phyloP scores from a whole-genome alignment of 2,888 invertebrate genomes.

The Limnephilus rhombicus region DNA sequence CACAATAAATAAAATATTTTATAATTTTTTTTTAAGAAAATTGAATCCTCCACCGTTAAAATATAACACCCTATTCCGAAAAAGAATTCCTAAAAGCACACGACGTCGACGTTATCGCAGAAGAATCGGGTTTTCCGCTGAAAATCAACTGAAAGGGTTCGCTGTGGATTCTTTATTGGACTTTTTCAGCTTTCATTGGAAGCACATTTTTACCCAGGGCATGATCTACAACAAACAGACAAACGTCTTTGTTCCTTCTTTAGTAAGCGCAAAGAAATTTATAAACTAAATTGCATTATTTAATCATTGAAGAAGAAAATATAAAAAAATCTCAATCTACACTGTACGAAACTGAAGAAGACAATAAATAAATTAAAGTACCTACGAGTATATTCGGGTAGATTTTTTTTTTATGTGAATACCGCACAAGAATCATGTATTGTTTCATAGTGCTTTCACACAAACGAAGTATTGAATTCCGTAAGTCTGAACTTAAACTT shows the following conservation, averaged over 20 bases:
- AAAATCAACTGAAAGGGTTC: not conserved
- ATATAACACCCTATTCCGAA: not conserved
- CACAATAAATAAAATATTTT: too few species aligned
- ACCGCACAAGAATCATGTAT: too few species aligned
- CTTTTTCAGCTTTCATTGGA: not conserved
- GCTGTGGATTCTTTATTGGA: not conserved
- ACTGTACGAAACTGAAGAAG: too few species aligned
- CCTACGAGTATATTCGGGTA: too few species aligned
- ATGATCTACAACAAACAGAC: not conserved
- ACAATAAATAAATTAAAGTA: too few species aligned
- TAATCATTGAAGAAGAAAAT: too few species aligned
- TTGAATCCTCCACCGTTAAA: not conserved
- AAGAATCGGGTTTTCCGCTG: not conserved
- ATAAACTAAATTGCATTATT: too few species aligned
- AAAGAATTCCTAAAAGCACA: not conserved
- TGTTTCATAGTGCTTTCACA: too few species aligned
- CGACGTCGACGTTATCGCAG: slow-evolving; percentile 18
- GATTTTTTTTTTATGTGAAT: too few species aligned
- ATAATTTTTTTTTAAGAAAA: not conserved
- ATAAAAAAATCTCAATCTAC: too few species aligned
- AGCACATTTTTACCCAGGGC: not conserved
- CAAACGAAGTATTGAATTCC: too few species aligned
- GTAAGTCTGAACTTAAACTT: too few species aligned
- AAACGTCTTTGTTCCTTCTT: not conserved
- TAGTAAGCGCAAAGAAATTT: not conserved